Evolutionary conservation across 2,797 vertebrate genomes (phyloP).

Genomic region (Cirrhinus molitorella): DNA sequence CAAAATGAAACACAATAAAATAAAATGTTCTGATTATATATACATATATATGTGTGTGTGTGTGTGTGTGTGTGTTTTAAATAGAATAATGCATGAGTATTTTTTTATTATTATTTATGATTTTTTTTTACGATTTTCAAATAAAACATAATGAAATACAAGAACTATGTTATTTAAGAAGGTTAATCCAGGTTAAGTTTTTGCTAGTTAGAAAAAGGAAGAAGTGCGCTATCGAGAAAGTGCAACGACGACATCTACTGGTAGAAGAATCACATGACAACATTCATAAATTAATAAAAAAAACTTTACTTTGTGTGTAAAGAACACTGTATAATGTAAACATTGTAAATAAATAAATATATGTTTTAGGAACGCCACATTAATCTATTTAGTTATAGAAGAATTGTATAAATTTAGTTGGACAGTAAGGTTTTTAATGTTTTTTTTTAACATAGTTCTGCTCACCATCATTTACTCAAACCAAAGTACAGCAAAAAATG

Average conservation of each 20-base stretch:
- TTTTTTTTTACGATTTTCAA: not conserved
- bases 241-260: constrained; percentile 38
- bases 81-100: no score
- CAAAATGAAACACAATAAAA: not conserved
- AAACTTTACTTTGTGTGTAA: not conserved
- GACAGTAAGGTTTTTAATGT: no score
- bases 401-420: not conserved
- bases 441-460: no score
- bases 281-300: not conserved
- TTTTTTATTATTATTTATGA: no score
- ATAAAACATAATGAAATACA: not conserved
- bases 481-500: no score
- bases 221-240: not conserved
- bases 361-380: not conserved
- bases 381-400: not conserved
- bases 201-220: not conserved
- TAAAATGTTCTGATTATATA: not conserved
- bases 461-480: no score
- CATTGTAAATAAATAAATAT: not conserved
- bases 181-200: not conserved
- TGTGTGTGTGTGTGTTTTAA: no score
- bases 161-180: not conserved
- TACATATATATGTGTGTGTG: no score
- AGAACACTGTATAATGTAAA: not conserved
- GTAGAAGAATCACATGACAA: not conserved